Conservation (phyloP, 2,888 invertebrate species). For the Lasioglossum marginatum region DNA sequence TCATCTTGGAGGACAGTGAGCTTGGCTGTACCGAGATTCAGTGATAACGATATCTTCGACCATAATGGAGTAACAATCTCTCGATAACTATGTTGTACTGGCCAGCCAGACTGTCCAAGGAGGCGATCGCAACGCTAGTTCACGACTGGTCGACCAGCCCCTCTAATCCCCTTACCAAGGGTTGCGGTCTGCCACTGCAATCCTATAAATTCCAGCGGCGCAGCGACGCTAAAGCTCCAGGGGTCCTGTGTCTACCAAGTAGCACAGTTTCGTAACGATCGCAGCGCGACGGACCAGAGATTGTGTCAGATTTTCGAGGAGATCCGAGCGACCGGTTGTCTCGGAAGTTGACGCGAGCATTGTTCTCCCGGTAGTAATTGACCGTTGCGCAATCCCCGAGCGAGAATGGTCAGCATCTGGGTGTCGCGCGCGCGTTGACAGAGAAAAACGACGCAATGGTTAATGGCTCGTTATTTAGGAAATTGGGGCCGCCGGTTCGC, state of each 20-base stretch:
- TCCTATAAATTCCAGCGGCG: conserved; percentile 8
- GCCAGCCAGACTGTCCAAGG: not conserved
- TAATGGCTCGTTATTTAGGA: conserved; percentile 49
- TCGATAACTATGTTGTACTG: not conserved
- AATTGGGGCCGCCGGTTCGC: conserved; percentile 48
- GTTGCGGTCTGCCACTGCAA: not conserved
- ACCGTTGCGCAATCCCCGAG: conserved; percentile 38
- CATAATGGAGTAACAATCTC: not conserved
- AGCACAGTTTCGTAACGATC: conserved; percentile 1
- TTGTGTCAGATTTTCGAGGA: not conserved
- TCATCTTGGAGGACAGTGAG: not conserved
- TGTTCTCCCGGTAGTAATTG: conserved; percentile 49
- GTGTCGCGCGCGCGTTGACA: not conserved
- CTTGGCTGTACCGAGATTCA: not conserved
- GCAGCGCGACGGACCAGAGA: not conserved
- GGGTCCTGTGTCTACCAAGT: not conserved
- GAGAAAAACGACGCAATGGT: conserved; percentile 27
- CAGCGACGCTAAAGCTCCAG: not conserved
- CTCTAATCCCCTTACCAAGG: conserved; percentile 11
- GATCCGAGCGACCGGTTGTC: conserved; percentile 11
- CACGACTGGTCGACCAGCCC: not conserved
- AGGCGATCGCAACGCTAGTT: not conserved
- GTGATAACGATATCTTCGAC: not conserved
- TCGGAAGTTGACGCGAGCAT: conserved; percentile 20
- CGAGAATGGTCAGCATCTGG: conserved; percentile 30